Percentiles rank a stretch among this genome's conserved stretches.
phyloP scores from a whole-genome alignment of 1,140 invertebrate species.

The Musca vetustissima region DNA sequence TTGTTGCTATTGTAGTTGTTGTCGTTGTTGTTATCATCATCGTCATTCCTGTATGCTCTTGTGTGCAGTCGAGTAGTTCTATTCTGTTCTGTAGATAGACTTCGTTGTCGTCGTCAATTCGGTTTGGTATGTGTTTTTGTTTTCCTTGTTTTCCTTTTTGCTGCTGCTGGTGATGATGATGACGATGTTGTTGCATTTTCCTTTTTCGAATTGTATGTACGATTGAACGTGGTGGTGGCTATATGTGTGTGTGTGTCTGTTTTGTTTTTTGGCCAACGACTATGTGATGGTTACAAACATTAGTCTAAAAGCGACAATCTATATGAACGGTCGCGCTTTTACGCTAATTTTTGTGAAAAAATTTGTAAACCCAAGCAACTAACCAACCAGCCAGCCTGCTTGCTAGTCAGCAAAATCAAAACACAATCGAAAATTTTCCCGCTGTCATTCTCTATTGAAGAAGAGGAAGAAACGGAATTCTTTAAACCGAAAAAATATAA shows the following conservation, averaged over 20 bases:
- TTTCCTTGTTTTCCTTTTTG: not conserved
- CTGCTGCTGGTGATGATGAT: not conserved
- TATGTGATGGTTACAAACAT: conserved; percentile 25
- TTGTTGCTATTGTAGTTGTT: no score
- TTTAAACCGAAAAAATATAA: no score
- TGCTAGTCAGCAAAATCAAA: no score
- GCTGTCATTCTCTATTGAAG: no score
- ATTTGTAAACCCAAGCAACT: not conserved
- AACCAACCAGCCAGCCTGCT: not conserved
- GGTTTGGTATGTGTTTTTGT: conserved; percentile 10
- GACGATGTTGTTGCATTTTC: not conserved
- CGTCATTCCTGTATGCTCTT: no score
- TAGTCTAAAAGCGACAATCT: conserved; percentile 31
- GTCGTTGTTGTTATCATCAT: no score
- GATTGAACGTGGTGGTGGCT: no score
- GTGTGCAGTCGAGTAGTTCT: no score
- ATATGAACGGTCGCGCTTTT: conserved; percentile 31
- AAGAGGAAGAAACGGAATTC: no score
- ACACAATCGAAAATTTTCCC: no score
- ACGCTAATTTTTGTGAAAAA: conserved; percentile 25
- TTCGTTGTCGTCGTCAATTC: conserved; percentile 7
- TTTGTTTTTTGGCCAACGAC: conserved; percentile 26
- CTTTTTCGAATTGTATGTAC: not conserved
- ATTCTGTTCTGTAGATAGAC: not conserved
- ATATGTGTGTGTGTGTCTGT: conserved; percentile 17